Evolutionary conservation across 1,140 invertebrate species (phyloP).

Genomic region (Sarcophaga peregrina): DNA sequence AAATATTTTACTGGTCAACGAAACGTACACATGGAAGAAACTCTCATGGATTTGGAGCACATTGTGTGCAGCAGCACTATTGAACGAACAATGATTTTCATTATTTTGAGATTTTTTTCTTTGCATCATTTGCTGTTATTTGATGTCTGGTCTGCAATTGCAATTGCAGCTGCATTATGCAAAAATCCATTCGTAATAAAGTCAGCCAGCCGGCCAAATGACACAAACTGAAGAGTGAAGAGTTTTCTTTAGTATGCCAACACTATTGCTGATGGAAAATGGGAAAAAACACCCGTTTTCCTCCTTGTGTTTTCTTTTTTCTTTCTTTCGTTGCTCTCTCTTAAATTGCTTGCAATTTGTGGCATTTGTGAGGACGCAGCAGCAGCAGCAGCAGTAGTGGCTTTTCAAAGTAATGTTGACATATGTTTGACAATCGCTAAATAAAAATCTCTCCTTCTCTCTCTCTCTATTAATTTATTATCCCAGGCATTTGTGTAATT

Average conservation of each 20-base stretch:
- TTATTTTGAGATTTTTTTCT: too few species aligned
- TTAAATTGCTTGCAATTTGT: conserved; percentile 15
- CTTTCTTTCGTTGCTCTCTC: not conserved
- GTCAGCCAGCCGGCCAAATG: not conserved
- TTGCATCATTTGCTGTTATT: not conserved
- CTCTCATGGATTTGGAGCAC: too few species aligned
- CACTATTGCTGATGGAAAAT: not conserved
- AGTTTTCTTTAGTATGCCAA: not conserved
- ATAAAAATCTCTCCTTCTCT: not conserved
- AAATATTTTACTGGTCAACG: not conserved
- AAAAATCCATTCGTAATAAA: not conserved
- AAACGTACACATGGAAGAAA: too few species aligned
- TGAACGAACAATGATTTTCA: too few species aligned
- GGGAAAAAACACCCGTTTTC: not conserved
- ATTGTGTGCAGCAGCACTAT: too few species aligned
- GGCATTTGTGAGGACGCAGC: not conserved
- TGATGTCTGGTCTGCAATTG: conserved; percentile 16
- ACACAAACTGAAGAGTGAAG: not conserved
- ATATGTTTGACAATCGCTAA: conserved; percentile 33
- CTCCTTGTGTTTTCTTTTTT: not conserved
- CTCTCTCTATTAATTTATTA: conserved; percentile 26
- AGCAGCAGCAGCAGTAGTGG: conserved; percentile 18
- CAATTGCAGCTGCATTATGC: conserved; percentile 32
- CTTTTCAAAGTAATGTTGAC: conserved; percentile 34
- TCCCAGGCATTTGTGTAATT: not conserved